Evolutionary conservation across 2,888 invertebrate species (phyloP).

Genomic region (Morinoia aosen): DNA sequence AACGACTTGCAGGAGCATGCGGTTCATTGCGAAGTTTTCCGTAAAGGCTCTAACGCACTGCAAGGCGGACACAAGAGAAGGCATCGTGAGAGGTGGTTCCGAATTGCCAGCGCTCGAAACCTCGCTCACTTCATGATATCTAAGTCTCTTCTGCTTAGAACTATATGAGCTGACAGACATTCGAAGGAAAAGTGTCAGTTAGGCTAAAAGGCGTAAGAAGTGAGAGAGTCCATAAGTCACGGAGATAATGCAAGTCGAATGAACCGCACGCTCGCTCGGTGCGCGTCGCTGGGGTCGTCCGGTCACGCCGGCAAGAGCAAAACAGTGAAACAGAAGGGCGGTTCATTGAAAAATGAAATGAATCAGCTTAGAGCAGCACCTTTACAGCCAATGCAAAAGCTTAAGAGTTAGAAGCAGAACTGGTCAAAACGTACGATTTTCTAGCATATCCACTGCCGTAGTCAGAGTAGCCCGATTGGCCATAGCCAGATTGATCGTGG

Average conservation of each 20-base stretch:
- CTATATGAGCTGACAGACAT: slow-evolving; percentile 25
- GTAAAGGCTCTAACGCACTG: slow-evolving; percentile 43
- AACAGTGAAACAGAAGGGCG: slow-evolving; percentile 29
- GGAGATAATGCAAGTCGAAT: slow-evolving; percentile 34
- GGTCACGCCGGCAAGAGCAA: background rate
- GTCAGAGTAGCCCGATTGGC: slow-evolving; percentile 60
- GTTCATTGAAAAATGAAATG: background rate
- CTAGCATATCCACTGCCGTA: slow-evolving; percentile 54
- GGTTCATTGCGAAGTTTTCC: slow-evolving; percentile 64
- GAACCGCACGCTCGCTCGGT: slow-evolving; percentile 42
- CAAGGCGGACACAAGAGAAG: slow-evolving; percentile 37
- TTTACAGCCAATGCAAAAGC: background rate
- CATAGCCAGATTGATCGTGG: slow-evolving; percentile 56
- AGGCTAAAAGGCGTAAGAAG: background rate
- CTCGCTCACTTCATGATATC: background rate
- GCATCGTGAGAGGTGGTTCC: slow-evolving; percentile 35
- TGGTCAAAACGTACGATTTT: slow-evolving; percentile 40
- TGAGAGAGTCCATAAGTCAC: background rate
- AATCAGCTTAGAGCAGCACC: background rate
- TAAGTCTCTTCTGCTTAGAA: slow-evolving; percentile 28
- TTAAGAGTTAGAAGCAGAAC: slow-evolving; percentile 14
- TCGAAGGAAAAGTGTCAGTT: slow-evolving; percentile 3
- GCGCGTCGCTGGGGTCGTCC: slow-evolving; percentile 42
- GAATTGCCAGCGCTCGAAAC: background rate
- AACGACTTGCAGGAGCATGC: slow-evolving; percentile 67